A percentile compares a stretch with the other conserved stretches of the same genome.
Conservation (phyloP, 2,888 invertebrate species). For the Erebia epiphron region DNA sequence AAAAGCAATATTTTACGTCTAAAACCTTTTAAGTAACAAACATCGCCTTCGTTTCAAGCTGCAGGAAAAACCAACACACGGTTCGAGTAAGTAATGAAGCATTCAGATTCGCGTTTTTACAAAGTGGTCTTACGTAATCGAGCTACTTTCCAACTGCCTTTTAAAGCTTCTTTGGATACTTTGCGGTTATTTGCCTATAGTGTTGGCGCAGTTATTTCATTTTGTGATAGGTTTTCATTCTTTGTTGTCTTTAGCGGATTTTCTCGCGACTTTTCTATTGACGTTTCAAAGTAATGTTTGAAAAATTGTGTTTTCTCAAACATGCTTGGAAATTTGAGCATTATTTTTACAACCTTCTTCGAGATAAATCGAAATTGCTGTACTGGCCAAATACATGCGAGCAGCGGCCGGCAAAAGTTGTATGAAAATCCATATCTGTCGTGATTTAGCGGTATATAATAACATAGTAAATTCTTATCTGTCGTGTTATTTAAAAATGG, state of each 20-base stretch:
- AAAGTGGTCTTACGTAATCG: conserved; percentile 48
- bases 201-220: conserved; percentile 1
- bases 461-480: no score
- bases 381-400: no score
- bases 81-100: conserved; percentile 66
- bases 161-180: conserved; percentile 36
- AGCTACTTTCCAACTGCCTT: conserved; percentile 44
- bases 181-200: conserved; percentile 34
- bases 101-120: conserved; percentile 69
- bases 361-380: no score
- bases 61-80: conserved; percentile 61
- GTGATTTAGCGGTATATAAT: no score
- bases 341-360: no score
- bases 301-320: no score
- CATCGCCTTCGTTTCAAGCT: conserved; percentile 61
- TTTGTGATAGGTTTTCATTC: neutral
- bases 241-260: neutral
- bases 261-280: no score
- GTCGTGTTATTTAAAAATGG: no score
- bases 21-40: conserved; percentile 79
- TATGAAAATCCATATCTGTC: no score
- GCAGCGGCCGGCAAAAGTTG: no score
- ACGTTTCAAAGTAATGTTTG: no score
- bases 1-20: conserved; percentile 75
- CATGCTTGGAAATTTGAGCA: no score